Percentiles rank a stretch among this genome's conserved stretches.
Evolutionary conservation across 2,797 vertebrate species (phyloP).

Genomic region (Natrix natrix): DNA sequence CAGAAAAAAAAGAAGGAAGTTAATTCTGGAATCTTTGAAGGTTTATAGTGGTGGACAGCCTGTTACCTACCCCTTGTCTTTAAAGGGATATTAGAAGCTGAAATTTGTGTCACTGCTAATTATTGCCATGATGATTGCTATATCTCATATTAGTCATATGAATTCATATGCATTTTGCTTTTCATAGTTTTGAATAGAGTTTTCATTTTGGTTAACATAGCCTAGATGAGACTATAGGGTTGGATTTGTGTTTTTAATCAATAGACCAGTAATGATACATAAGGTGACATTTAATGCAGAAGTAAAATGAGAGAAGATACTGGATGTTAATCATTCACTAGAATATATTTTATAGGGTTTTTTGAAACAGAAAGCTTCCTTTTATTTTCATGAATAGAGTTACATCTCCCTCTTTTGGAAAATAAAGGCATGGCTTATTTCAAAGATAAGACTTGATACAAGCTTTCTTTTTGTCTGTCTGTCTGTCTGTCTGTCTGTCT

Average conservation of each 20-base stretch:
- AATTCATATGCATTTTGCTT: constrained; percentile 11
- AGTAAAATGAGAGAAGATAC: constrained; percentile 18
- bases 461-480: neutral
- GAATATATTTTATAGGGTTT: constrained; percentile 33
- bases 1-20: no score
- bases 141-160: neutral
- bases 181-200: neutral
- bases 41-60: neutral
- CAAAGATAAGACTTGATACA: constrained; percentile 24
- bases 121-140: constrained; percentile 3
- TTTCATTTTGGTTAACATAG: neutral
- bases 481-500: neutral
- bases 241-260: constrained; percentile 10
- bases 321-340: constrained; percentile 40
- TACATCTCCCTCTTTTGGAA: constrained; percentile 75
- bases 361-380: constrained; percentile 21
- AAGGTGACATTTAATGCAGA: constrained; percentile 34
- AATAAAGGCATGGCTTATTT: constrained; percentile 47
- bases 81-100: neutral
- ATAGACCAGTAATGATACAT: constrained; percentile 19
- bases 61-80: neutral
- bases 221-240: neutral
- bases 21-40: neutral
- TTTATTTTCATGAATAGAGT: constrained; percentile 54
- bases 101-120: neutral